Evolutionary conservation across 1,140 invertebrate species (phyloP).

Genomic region (Drosophila yakuba): DNA sequence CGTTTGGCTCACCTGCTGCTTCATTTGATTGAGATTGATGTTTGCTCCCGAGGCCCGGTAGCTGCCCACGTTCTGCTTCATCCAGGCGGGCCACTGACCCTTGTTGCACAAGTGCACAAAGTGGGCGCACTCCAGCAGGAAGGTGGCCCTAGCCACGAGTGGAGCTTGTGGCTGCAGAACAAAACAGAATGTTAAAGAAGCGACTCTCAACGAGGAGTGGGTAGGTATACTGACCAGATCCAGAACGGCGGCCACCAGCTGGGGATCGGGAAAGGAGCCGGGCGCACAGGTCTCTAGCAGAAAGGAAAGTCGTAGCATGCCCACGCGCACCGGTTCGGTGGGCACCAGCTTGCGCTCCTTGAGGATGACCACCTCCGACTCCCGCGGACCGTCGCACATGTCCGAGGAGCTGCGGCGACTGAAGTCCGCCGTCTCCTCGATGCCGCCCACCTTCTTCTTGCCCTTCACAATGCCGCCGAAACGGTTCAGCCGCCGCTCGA

Average conservation of each 20-base stretch:
- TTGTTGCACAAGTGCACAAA: conserved; percentile 99
- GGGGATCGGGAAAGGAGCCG: conserved; percentile 97
- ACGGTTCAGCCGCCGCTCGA: conserved; percentile 93
- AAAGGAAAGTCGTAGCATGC: conserved; percentile 94
- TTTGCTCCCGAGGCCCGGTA: conserved; percentile 90
- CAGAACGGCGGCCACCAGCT: conserved; percentile 96
- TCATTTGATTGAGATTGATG: conserved; percentile 78
- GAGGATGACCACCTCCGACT: conserved; percentile 94
- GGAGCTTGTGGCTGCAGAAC: conserved; percentile 93
- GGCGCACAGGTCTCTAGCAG: conserved; percentile 97
- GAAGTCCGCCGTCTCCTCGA: conserved; percentile 93
- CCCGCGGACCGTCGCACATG: conserved; percentile 90
- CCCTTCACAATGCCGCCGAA: conserved; percentile 88
- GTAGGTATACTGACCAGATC: conserved; percentile 90
- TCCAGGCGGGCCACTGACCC: conserved; percentile 98
- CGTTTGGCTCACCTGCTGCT: conserved; percentile 85
- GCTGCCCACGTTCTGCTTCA: conserved; percentile 91
- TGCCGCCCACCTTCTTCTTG: conserved; percentile 94
- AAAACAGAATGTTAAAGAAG: too few relatives aligned
- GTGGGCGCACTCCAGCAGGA: conserved; percentile 97
- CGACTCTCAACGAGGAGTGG: too few relatives aligned
- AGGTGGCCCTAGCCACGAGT: conserved; percentile 94
- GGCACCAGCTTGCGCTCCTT: conserved; percentile 93
- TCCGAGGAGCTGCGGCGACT: conserved; percentile 93
- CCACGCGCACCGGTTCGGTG: conserved; percentile 90